Base-by-base conservation (phyloP, 2,797 vertebrate genomes). In the Coranthus polyacanthus region DNA sequence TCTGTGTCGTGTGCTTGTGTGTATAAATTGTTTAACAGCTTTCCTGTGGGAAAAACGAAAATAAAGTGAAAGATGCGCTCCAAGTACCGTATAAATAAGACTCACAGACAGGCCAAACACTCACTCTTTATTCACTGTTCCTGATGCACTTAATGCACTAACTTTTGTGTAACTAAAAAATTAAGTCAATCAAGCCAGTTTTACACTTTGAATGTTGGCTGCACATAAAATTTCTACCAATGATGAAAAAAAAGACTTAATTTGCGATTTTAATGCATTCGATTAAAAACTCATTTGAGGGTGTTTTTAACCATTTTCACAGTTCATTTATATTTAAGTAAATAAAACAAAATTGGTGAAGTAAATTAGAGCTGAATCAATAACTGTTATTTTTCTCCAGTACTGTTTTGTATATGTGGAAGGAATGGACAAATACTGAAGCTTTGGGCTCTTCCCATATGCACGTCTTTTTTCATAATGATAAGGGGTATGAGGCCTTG, bases 361-460 rank as follows among this genome's bases (percentile, higher is more conserved):
- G 50, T 65, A 68, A 55, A 59, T 68, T 34, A 50, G 34, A 58
- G 41, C 12, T 53, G 36, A 70, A 63, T 60, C 41, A 13, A 54
- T 67, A 43, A 51, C 6, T 36, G 26, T 34, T 50, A 26, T 24
- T 2, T 57, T 29, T 51, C 3, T 36, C 12, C 18, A 8, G 10
- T 4, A 6, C 13, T 17, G 20, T 32, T 26, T 15, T 37, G 29
- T 32, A 9, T 32, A 9, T 32, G 7, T 32, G 29, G 8, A 32
- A 9, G 29, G 29, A 32, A 32, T 32, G 10, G 29, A 9, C 29
- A 32, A 32, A 37, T 16, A 26, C 17, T 22, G 4, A 49, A 52
- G 45, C 12, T 21, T n/a, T 20, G 6, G 11, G 45, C 42, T 21
- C 36, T 6, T 26, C 15, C 8, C 29, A 32, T 32, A 4, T 39